Conservation (phyloP, 30 jellyfish, hydroid and myxozoan species). For the Turritopsis rubra region DNA sequence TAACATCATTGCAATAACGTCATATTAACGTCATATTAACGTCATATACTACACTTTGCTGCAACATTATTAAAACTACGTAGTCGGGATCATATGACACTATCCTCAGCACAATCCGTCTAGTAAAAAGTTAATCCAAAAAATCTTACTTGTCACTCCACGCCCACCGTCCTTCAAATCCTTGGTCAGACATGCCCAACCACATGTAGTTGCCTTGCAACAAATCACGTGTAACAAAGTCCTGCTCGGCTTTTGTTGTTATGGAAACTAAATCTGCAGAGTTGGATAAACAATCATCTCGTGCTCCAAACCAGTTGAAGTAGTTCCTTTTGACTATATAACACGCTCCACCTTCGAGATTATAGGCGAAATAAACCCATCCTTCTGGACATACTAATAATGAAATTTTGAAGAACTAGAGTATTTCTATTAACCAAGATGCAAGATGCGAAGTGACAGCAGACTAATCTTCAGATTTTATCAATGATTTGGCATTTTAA, state of each 20-base stretch:
- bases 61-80: neutral
- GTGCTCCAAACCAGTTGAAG: constrained; percentile 93
- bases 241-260: constrained; percentile 78
- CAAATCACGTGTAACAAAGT: constrained; percentile 66
- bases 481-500: too few species aligned
- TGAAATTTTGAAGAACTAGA: too few species aligned
- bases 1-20: too few species aligned
- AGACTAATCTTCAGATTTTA: too few species aligned
- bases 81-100: neutral
- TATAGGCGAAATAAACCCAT: constrained; percentile 60
- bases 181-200: constrained; percentile 96
- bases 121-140: neutral
- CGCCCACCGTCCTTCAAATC: constrained; percentile 89
- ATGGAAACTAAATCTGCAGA: constrained; percentile 78
- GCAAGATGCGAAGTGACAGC: neutral
- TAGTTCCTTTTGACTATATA: constrained; percentile 60
- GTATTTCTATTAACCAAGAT: neutral
- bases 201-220: constrained; percentile 72
- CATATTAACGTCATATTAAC: too few species aligned
- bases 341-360: constrained; percentile 79
- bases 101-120: neutral
- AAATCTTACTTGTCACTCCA: constrained; percentile 95
- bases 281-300: constrained; percentile 79
- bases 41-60: too few species aligned
- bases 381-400: constrained; percentile 74